A percentile compares a stretch with the other conserved stretches of the same genome.
Conservation (phyloP, 2,113 vertebrate genomes). For the Paracanthobrama guichenoti region DNA sequence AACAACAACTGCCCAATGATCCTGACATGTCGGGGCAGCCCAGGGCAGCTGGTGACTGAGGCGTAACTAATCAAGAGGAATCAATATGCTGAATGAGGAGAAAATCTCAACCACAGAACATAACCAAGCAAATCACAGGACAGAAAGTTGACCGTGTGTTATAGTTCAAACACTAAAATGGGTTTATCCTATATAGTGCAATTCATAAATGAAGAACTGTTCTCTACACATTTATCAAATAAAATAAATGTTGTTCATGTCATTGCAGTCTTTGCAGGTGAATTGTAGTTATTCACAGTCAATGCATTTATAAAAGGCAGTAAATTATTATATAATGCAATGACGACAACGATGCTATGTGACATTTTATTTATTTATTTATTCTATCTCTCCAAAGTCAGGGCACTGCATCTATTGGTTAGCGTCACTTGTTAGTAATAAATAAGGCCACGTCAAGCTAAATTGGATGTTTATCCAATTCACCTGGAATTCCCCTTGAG, state of each 20-base stretch:
- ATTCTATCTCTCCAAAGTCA: neutral
- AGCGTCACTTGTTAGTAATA: neutral
- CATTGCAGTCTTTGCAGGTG: neutral
- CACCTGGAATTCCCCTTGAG: neutral
- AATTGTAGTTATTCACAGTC: neutral
- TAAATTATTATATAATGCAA: no score
- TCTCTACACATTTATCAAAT: neutral
- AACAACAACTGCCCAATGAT: conserved; percentile 63
- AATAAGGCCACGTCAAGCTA: neutral
- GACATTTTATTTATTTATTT: neutral
- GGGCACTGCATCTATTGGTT: neutral
- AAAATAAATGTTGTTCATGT: no score
- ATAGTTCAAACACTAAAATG: neutral
- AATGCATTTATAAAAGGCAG: no score
- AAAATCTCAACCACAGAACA: conserved; percentile 2
- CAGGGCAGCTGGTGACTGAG: conserved; percentile 61
- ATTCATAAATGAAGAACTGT: neutral
- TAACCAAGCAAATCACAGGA: neutral
- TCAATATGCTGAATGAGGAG: neutral
- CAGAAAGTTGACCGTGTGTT: neutral
- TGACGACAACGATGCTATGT: neutral
- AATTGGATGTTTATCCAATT: neutral
- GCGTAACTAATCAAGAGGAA: conserved; percentile 42
- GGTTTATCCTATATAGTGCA: neutral
- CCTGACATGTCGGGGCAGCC: conserved; percentile 51